Evolutionary conservation across 2,888 invertebrate species (phyloP), one percentile per base, ranked within the genome.

Genomic region (Apodemia mormo): DNA sequence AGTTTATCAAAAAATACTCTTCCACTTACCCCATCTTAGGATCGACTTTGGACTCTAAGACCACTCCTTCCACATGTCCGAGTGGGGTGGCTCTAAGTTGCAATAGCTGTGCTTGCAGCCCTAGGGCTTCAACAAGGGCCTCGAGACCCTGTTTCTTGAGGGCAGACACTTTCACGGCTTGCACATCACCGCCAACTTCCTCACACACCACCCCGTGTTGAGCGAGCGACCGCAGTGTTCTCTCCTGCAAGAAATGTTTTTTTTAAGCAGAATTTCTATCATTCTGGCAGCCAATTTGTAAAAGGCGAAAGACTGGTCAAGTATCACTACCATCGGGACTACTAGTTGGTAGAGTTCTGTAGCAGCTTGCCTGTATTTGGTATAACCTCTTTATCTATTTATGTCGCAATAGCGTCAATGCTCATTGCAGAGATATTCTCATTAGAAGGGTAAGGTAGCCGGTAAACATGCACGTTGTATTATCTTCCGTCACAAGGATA

Each of bases 161-260:
- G 0, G 99, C 99, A 0, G 99, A 99, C 72, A 99, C 96, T 0
- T 96, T 96, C 69, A 99, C 96, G 3, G 96, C 96, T 88, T 99
- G 99, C 1, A 98, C 94, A 73, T 99, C 98, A 0, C 99, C 99
- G 0, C 99, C 99, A 69, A 96, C 86, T 22, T 96, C 96, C 87
- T 99, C 99, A 64, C 97, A 95, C 40, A 96, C 94, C 10, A 99
- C 92, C 7, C 97, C 98, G 82, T 96, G 94, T 79, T 96, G 94
- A 0, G 97, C 88, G 14, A 99, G 92, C 85, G 96, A 96, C 37
- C 93, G 93, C 85, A 97, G 96, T 0, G 97, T 96, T 70, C 94
- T 94, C 69, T 96, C 96, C 97, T 97, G 78, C 1, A 22, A 67
- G 10, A 58, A 30, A n/a, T 9, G 33, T 30, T 14, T 8, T 61